Evolutionary conservation across 2,888 invertebrate species (phyloP), one percentile per base, ranked within the genome.

Genomic region (Rhorus exstirpatorius): DNA sequence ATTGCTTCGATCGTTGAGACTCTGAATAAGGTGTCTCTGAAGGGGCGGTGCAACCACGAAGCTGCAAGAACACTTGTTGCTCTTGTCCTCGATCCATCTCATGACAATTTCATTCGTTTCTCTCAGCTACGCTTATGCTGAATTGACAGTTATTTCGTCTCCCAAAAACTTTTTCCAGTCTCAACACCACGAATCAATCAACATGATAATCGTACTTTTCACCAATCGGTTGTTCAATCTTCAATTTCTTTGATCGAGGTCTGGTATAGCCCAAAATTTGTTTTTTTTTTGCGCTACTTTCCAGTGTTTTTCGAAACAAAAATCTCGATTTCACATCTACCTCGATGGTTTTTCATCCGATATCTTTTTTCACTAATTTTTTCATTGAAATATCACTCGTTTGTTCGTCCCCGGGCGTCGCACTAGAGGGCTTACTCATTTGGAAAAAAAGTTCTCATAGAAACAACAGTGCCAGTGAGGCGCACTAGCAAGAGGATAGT

Each of bases 61-160:
- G n/a, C 67, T 53, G 84, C 67, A 86, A 84, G 85, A 86, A 83
- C 88, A 88, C 88, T 88, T 88, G 88, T 88, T 88, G 88, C 88
- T 88, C 53, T 21, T 31, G 53, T n/a, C 8, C 41, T 65, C 71
- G 44, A 41, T 44, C 12, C 17, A 19, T 24, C 53, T 35, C 67
- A 4, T 53, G 26, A 51, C 35, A 68, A 38, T 49, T 41, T 51
- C 26, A 3, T 68, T 53, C 12, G 7, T 31, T 8, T 53, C 19
- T 53, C 31, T 10, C 51, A n/a, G 38, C 55, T 55, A n/a, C 21
- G 6, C n/a, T 41, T 8, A 12, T 3, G 1, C 55, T 8, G 8
- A 2, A 4, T 6, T 21, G 41, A 19, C 21, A 21, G n/a, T n/a
- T n/a, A 4, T 26, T 26, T 10, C n/a, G 35, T 24, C 2, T 8